Conservation (phyloP, 1,140 invertebrate species). For the Dendrolimus punctatus region DNA sequence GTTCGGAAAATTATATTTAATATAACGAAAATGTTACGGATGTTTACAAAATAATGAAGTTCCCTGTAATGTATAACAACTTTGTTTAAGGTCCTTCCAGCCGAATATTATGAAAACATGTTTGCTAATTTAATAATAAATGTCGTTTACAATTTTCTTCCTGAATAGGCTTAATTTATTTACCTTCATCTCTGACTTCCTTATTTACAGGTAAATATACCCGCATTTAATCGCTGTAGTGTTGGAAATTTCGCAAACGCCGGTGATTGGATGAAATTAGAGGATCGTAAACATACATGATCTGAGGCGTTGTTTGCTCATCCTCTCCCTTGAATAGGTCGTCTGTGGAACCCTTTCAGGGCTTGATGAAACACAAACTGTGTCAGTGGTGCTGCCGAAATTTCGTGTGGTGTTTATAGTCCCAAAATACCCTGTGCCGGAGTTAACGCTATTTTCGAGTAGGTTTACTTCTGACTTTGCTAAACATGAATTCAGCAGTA, state of each 20-base stretch:
- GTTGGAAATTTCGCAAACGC: constrained; percentile 11
- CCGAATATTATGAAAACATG: too few species aligned
- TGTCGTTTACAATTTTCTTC: neutral
- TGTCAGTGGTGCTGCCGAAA: constrained; percentile 48
- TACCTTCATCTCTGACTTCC: too few species aligned
- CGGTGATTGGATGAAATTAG: constrained; percentile 37
- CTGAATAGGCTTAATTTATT: constrained; percentile 1
- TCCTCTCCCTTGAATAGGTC: constrained; percentile 36
- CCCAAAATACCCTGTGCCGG: constrained; percentile 33
- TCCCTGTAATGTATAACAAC: too few species aligned
- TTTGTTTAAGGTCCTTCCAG: too few species aligned
- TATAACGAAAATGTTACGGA: too few species aligned
- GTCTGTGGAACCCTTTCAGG: constrained; percentile 31
- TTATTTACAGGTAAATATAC: constrained; percentile 8
- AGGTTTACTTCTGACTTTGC: neutral
- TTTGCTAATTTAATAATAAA: too few species aligned
- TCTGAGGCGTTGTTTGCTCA: constrained; percentile 30
- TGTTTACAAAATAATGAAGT: too few species aligned
- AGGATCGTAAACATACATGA: constrained; percentile 25
- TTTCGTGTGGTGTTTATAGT: constrained; percentile 44
- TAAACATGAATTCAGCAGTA: too few species aligned
- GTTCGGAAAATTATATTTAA: too few species aligned
- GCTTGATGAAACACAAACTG: constrained; percentile 64
- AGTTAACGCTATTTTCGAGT: constrained; percentile 36
- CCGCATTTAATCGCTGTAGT: constrained; percentile 5